These are phyloP conservation scores for Paracanthobrama guichenoti DNA, from an alignment of 2,113 vertebrate species.

Conservation along the genomic window DNA sequence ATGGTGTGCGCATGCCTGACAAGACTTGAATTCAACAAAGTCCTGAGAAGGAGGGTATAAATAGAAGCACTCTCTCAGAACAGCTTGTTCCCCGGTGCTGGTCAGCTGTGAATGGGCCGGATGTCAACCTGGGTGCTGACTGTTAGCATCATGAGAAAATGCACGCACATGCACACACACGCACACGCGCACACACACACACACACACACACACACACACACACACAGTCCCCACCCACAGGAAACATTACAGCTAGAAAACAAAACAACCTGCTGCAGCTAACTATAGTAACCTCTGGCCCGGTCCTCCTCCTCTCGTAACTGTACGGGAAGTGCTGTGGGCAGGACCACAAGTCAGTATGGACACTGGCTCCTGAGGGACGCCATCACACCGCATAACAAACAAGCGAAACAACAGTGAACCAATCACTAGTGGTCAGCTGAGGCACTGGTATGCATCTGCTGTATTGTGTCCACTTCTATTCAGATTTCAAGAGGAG, in stretches of 20 bases:
- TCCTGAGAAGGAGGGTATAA: slow-evolving; percentile 37
- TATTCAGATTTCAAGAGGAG: not conserved
- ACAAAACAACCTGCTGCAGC: not conserved
- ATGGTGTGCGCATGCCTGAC: slow-evolving; percentile 12
- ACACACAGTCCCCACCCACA: slow-evolving; percentile 21
- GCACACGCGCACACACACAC: not conserved
- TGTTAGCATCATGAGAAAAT: slow-evolving; percentile 7
- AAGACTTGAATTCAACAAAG: slow-evolving; percentile 20
- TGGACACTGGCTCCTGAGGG: not conserved
- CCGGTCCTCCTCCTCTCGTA: not conserved
- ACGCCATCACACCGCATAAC: not conserved
- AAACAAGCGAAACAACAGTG: not conserved
- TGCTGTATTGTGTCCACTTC: not conserved
- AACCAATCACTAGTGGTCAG: not conserved
- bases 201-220: not conserved
- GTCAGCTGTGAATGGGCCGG: slow-evolving; percentile 15
- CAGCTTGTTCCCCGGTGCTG: slow-evolving; percentile 41
- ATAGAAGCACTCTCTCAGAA: slow-evolving; percentile 49
- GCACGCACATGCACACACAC: not conserved
- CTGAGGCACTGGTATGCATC: not conserved
- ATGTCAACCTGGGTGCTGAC: slow-evolving; percentile 1
- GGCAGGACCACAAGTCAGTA: not conserved
- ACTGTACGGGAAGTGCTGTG: not conserved
- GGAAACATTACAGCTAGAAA: slow-evolving; percentile 17
- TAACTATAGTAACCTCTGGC: slow-evolving; percentile 7